Evolutionary conservation across 92 coral and sea anemone genomes (phyloP).

Genomic region (Blastomussa wellsi): DNA sequence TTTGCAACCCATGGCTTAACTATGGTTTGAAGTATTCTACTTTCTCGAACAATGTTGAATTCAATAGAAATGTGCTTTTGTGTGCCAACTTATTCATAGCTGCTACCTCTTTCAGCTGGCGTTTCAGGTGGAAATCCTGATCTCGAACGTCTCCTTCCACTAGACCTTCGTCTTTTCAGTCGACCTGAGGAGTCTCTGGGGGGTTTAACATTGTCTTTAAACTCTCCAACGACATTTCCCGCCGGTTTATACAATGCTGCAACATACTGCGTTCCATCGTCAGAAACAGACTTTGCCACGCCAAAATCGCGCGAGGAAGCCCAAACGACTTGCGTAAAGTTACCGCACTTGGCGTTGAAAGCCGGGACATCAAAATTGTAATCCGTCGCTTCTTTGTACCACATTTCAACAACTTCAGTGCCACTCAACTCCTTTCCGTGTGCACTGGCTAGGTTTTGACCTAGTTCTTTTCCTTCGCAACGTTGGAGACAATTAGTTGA

Average conservation of each 20-base stretch:
- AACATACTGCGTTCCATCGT: conserved; percentile 82
- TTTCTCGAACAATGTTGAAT: not conserved
- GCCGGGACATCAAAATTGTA: conserved; percentile 85
- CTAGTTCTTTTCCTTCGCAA: conserved; percentile 65
- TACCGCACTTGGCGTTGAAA: conserved; percentile 82
- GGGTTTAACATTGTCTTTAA: conserved; percentile 73
- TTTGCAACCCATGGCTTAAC: not conserved
- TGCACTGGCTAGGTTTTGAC: conserved; percentile 60
- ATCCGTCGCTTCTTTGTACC: conserved; percentile 83
- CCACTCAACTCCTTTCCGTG: conserved; percentile 67
- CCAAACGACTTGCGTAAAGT: conserved; percentile 87
- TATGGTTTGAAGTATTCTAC: not conserved
- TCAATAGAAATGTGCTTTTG: not conserved
- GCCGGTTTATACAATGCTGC: conserved; percentile 95
- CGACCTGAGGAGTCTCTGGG: conserved; percentile 71
- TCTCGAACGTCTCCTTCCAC: conserved; percentile 62
- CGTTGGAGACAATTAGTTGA: conserved; percentile 60
- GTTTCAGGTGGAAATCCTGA: conserved; percentile 31
- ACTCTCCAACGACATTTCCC: conserved; percentile 85
- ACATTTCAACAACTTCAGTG: conserved; percentile 68
- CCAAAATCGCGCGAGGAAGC: conserved; percentile 75
- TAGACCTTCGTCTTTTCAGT: conserved; percentile 68
- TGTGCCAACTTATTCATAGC: not conserved
- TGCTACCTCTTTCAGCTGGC: conserved; percentile 53
- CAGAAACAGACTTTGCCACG: conserved; percentile 67